phyloP scores from a whole-genome alignment of 1,140 invertebrate species.

The Contarinia nasturtii region DNA sequence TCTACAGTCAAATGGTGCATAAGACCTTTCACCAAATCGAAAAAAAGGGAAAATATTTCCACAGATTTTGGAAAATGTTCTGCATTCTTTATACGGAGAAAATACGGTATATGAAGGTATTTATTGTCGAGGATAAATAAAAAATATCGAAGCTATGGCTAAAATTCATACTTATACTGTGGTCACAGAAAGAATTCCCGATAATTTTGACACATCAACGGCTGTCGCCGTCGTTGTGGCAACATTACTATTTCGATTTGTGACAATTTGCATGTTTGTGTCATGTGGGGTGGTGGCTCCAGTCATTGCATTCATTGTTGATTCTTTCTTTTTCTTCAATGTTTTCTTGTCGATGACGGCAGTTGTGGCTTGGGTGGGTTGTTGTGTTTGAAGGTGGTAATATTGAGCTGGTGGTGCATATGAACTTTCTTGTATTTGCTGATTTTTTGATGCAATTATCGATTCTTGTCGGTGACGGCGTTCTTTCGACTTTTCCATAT shows the following conservation, averaged over 20 bases:
- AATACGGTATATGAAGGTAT: too few relatives aligned
- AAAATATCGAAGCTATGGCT: too few relatives aligned
- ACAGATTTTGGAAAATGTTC: too few relatives aligned
- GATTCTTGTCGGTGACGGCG: slow-evolving; percentile 35
- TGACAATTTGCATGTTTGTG: too few relatives aligned
- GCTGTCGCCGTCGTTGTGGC: slow-evolving; percentile 1
- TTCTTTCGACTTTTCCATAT: slow-evolving; percentile 47
- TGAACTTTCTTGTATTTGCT: slow-evolving; percentile 5
- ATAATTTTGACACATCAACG: slow-evolving; percentile 27
- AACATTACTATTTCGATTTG: too few relatives aligned
- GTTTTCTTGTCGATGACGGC: slow-evolving; percentile 22
- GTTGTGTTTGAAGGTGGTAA: slow-evolving; percentile 10
- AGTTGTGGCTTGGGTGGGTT: slow-evolving; percentile 15
- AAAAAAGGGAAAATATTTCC: too few relatives aligned
- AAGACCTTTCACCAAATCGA: too few relatives aligned
- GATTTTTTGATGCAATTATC: slow-evolving; percentile 6
- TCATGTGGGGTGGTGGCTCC: too few relatives aligned
- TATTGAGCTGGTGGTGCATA: slow-evolving; percentile 12
- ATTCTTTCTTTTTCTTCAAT: slow-evolving; percentile 24
- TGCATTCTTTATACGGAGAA: too few relatives aligned
- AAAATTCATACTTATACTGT: slow-evolving; percentile 24
- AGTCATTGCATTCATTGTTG: slow-evolving; percentile 21
- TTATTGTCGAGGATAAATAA: too few relatives aligned
- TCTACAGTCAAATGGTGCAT: too few relatives aligned
- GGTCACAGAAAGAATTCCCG: slow-evolving; percentile 30